A percentile compares a stretch with the other conserved stretches of the same genome.
phyloP scores from a whole-genome alignment of 2,888 invertebrate species.

The Phlogophora meticulosa region DNA sequence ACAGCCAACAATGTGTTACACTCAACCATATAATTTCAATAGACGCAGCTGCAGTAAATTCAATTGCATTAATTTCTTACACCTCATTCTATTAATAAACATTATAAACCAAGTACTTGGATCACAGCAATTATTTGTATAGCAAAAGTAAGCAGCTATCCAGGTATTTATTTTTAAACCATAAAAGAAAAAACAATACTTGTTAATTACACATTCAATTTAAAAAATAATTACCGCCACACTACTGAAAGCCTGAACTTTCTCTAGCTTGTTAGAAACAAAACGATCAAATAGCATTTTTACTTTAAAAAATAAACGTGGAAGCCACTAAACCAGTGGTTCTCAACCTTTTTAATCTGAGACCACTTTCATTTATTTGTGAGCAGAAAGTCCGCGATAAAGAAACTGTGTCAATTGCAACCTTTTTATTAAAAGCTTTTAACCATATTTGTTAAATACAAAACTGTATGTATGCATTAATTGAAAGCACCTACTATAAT shows the following conservation, averaged over 20 bases:
- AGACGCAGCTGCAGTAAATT: neutral
- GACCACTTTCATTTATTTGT: no score
- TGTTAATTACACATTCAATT: neutral
- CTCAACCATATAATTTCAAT: neutral
- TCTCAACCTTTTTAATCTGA: no score
- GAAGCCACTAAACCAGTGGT: slow-evolving; percentile 50
- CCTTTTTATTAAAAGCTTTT: no score
- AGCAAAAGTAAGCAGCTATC: no score
- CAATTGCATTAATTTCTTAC: neutral
- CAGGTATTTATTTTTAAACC: no score
- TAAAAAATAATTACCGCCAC: slow-evolving; percentile 2
- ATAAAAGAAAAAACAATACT: neutral
- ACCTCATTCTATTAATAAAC: neutral
- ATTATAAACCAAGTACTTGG: neutral
- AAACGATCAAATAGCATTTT: slow-evolving; percentile 34
- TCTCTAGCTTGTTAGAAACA: slow-evolving; percentile 22
- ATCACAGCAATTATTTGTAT: no score
- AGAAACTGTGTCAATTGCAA: no score
- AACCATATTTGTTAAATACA: no score
- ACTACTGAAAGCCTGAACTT: slow-evolving; percentile 6
- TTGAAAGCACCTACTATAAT: no score
- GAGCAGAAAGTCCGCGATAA: no score
- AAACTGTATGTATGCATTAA: no score
- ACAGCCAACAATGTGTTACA: neutral
- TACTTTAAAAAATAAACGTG: slow-evolving; percentile 57